Conservation (phyloP, 23 tunicate genomes). For the Diplosoma virens region DNA sequence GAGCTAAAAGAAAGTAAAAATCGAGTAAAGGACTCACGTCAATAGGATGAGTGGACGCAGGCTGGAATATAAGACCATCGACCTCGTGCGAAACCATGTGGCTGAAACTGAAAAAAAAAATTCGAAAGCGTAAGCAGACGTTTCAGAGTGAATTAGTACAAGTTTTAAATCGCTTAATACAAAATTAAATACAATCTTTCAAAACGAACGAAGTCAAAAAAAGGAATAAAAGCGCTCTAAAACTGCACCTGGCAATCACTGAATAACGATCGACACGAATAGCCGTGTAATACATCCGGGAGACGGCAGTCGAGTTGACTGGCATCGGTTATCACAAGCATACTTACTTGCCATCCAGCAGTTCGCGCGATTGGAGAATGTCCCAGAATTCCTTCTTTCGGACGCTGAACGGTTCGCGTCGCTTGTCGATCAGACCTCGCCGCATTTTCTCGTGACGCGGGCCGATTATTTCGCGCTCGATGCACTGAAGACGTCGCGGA, state of each 20-base stretch:
- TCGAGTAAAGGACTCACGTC: slow-evolving; percentile 53
- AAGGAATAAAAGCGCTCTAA: no score
- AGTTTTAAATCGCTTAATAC: no score
- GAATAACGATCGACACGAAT: no score
- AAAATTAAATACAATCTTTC: no score
- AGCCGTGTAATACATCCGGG: no score
- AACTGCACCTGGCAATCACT: no score
- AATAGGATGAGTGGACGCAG: slow-evolving; percentile 84
- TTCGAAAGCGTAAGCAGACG: neutral
- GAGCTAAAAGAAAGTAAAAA: no score
- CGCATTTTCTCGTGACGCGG: slow-evolving; percentile 90
- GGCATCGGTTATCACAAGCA: no score
- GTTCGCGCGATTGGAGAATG: slow-evolving; percentile 42
- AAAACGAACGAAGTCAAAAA: no score
- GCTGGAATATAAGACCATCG: slow-evolving; percentile 97
- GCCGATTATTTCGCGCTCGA: slow-evolving; percentile 86
- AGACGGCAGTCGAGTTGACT: no score
- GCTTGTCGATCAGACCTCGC: slow-evolving; percentile 66
- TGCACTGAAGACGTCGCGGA: slow-evolving; percentile 68
- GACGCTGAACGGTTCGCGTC: slow-evolving; percentile 87
- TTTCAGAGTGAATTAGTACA: no score
- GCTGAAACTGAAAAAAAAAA: slow-evolving; percentile 45
- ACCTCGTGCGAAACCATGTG: slow-evolving; percentile 89
- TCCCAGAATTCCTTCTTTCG: slow-evolving; percentile 94
- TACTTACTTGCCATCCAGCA: slow-evolving; percentile 86